A percentile compares a stretch with the other conserved stretches of the same genome.
These are phyloP conservation scores for Geophilus truncorum DNA, from an alignment of 2,888 invertebrate species.

Conservation along the genomic window DNA sequence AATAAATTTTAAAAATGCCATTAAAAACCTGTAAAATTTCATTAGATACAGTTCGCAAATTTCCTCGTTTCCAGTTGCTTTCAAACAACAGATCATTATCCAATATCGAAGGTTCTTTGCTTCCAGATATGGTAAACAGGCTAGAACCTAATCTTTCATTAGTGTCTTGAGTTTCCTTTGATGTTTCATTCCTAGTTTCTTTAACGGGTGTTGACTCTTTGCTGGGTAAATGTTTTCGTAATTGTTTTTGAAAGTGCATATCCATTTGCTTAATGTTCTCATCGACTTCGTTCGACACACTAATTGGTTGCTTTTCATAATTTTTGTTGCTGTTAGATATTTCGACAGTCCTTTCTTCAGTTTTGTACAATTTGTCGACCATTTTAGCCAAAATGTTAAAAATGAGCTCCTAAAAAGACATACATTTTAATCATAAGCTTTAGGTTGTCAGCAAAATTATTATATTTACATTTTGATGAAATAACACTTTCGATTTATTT, in stretches of 20 bases:
- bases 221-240: not conserved
- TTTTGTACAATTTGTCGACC: not conserved
- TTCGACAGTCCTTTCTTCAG: not conserved
- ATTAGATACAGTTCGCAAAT: not conserved
- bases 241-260: not conserved
- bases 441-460: no score
- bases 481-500: conserved; percentile 56
- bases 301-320: not conserved
- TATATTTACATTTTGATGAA: conserved; percentile 54
- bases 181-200: not conserved
- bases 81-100: not conserved
- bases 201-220: no score
- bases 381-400: not conserved
- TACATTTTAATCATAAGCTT: not conserved
- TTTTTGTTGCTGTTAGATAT: not conserved
- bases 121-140: not conserved
- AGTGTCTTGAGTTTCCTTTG: not conserved
- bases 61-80: not conserved
- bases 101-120: not conserved
- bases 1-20: not conserved
- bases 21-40: not conserved
- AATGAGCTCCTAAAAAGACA: not conserved
- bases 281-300: not conserved
- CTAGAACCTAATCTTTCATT: not conserved
- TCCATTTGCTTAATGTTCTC: not conserved